Evolutionary conservation across 2,888 invertebrate species (phyloP), one percentile per base, ranked within the genome.

Genomic region (Caenorhabditis sp.): DNA sequence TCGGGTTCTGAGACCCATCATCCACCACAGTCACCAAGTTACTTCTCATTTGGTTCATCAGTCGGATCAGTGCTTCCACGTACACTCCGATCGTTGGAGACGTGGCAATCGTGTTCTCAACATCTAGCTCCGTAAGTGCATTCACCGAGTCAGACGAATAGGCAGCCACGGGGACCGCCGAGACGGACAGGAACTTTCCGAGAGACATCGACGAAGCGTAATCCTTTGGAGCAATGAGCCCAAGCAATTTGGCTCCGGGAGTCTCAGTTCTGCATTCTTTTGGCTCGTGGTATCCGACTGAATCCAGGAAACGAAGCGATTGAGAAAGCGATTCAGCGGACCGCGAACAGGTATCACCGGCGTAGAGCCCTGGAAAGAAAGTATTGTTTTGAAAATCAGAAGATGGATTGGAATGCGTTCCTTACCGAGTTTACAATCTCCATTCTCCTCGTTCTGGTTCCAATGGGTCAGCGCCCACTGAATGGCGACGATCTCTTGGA

Each of bases 401-500:
- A 9, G 9, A 53, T 39, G 39, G 53, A 39, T 53, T n/a, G n/a
- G n/a, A n/a, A n/a, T n/a, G n/a, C n/a, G n/a, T 30, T n/a, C 22
- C 13, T 17, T 71, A 82, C 85, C 86, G 43, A 86, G 74, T 78
- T 86, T 85, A n/a, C 81, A 62, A 50, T 79, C 77, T 39, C 53
- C 43, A 63, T 84, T 82, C 37, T 74, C 68, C 26, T 84, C 86
- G 39, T 85, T 86, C 55, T 86, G 86, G 76, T 89, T 89, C 88
- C 88, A 89, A 66, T 88, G 86, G 8, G 88, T 85, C 39, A 89
- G 80, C 6, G 87, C 88, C 89, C 89, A 89, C 78, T 89, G 89
- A 20, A 89, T 86, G 20, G 89, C 88, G 20, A 89, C 86, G 43
- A 89, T 83, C 65, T 89, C 88, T 77, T 89, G 88, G 15, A 89